Conservation (phyloP, 2,113 vertebrate species). For the Empidonax alnorum region DNA sequence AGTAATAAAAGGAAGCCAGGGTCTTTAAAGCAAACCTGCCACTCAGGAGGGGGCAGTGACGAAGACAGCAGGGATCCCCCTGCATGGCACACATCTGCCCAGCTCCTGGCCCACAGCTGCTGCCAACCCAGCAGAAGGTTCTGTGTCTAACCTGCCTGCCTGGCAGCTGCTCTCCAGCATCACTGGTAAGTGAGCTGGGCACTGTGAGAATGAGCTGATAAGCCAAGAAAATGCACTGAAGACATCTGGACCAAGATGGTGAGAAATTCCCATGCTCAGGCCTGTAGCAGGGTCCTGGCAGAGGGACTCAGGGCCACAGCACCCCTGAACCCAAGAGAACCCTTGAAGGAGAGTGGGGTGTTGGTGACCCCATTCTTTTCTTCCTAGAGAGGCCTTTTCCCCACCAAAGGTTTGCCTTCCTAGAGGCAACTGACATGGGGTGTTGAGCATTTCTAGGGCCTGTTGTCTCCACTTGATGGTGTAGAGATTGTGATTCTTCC, state of each 20-base stretch:
- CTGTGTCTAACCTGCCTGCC: neutral
- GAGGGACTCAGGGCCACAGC: neutral
- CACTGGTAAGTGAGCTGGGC: neutral
- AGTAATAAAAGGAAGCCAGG: conserved; percentile 72
- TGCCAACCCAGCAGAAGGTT: neutral
- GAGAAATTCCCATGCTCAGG: neutral
- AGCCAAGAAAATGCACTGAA: neutral
- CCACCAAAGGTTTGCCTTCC: neutral
- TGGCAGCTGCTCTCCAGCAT: neutral
- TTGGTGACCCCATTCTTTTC: neutral
- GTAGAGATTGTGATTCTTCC: neutral
- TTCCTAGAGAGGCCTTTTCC: neutral
- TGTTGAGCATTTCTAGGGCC: neutral
- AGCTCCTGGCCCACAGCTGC: neutral
- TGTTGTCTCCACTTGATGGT: fast-evolving
- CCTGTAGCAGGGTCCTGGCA: neutral
- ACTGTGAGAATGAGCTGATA: neutral
- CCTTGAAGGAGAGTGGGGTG: neutral
- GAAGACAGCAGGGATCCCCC: neutral
- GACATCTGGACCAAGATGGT: neutral
- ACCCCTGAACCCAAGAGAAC: neutral
- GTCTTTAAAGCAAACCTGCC: conserved; percentile 63
- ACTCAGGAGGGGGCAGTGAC: conserved; percentile 56
- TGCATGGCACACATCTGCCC: neutral
- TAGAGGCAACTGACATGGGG: neutral